Evolutionary conservation across 2,113 vertebrate species (phyloP).

Genomic region (Chrysochloris asiatica): DNA sequence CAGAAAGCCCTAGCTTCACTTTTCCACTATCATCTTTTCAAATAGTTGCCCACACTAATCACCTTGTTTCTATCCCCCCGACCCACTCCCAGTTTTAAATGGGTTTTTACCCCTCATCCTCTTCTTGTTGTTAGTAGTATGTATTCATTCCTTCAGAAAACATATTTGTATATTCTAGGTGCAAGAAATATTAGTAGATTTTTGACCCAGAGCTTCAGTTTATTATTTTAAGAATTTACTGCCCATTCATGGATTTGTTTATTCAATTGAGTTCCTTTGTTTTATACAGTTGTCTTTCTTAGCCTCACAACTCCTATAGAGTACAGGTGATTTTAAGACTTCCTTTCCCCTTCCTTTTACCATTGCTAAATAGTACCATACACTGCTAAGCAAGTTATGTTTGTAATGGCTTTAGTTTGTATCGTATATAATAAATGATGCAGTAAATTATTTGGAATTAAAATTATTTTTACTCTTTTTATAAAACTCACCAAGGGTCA

Average conservation of each 20-base stretch:
- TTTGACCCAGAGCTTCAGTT: conserved; percentile 9
- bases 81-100: background rate
- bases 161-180: conserved; percentile 21
- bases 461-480: conserved; percentile 22
- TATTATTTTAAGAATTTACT: conserved; percentile 32
- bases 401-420: conserved; percentile 49
- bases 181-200: background rate
- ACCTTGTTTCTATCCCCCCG: no score
- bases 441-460: conserved; percentile 32
- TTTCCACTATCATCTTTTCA: background rate
- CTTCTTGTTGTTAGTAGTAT: background rate
- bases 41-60: background rate
- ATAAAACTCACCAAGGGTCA: conserved; percentile 13
- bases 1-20: background rate
- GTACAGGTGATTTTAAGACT: background rate
- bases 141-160: conserved; percentile 36
- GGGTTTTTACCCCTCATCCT: background rate
- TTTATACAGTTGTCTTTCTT: background rate
- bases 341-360: background rate
- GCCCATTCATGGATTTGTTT: background rate
- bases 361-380: background rate
- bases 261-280: background rate
- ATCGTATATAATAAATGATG: conserved; percentile 27
- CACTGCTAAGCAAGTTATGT: conserved; percentile 3
- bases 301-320: background rate